These are phyloP conservation scores for Lepidothrix coronata DNA, from an alignment of 2,113 vertebrate species.

Conservation along the genomic window DNA sequence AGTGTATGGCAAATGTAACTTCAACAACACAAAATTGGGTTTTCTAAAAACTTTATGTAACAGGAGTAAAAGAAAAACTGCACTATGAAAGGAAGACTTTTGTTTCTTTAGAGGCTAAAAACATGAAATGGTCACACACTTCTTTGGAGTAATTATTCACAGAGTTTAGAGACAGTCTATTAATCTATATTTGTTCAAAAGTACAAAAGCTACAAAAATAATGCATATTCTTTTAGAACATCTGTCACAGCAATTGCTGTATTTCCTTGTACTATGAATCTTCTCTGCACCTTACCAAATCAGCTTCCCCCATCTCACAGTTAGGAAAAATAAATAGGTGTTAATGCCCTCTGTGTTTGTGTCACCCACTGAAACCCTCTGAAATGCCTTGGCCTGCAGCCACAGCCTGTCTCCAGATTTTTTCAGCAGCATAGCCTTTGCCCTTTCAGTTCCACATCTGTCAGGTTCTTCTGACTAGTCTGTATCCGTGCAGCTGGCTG, in stretches of 20 bases:
- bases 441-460: fast-evolving
- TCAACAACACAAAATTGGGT: not conserved
- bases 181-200: not conserved
- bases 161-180: not conserved
- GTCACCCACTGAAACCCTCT: not conserved
- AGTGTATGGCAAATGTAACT: not conserved
- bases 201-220: not conserved
- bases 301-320: not conserved
- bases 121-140: not conserved
- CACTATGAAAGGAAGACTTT: not conserved
- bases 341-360: not conserved
- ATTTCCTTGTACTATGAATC: not conserved
- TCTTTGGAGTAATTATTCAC: not conserved
- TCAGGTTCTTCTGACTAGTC: not conserved
- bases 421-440: fast-evolving
- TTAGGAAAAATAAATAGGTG: not conserved
- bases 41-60: not conserved
- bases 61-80: not conserved
- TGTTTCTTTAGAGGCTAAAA: not conserved
- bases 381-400: not conserved
- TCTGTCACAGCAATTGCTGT: not conserved
- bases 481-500: not conserved
- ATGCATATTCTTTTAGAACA: not conserved
- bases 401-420: fast-evolving
- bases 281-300: not conserved